These are phyloP conservation scores for Cerastoderma edule DNA, from an alignment of 2,888 invertebrate species.

Conservation along the genomic window DNA sequence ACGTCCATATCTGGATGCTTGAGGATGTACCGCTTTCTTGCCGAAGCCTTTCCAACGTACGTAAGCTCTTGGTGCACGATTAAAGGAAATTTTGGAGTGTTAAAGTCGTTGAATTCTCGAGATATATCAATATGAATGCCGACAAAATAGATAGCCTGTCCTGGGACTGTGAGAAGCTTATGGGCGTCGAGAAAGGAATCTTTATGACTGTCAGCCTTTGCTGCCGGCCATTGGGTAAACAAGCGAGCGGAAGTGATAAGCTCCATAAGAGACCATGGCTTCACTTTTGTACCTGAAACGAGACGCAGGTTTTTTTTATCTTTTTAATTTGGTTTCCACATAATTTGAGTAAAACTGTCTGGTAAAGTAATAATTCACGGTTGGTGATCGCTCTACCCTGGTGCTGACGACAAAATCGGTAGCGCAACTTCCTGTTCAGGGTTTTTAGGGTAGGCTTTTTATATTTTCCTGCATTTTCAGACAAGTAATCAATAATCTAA, in stretches of 20 bases:
- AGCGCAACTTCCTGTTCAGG: too few species aligned
- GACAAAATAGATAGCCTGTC: constrained; percentile 34
- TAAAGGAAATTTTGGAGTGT: constrained; percentile 44
- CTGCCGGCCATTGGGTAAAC: constrained; percentile 38
- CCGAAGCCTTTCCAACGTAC: constrained; percentile 41
- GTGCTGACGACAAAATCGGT: too few species aligned
- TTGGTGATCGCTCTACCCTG: too few species aligned
- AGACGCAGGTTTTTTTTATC: too few species aligned
- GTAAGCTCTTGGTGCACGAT: constrained; percentile 32
- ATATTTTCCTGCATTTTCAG: too few species aligned
- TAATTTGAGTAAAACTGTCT: too few species aligned
- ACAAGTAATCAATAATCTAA: too few species aligned
- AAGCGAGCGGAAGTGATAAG: constrained; percentile 34
- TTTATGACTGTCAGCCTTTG: constrained; percentile 14
- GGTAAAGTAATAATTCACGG: too few species aligned
- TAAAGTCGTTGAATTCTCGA: constrained; percentile 25
- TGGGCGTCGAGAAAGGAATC: constrained; percentile 39
- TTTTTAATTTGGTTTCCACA: too few species aligned
- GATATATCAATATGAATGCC: constrained; percentile 35
- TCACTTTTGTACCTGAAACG: constrained; percentile 36
- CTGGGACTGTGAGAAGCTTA: constrained; percentile 14
- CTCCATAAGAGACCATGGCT: constrained; percentile 36
- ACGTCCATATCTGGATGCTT: constrained; percentile 14
- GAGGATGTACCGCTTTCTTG: constrained; percentile 28
- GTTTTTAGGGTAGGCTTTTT: too few species aligned